Conservation (phyloP, 2,888 invertebrate species). For the Agriopis marginaria region DNA sequence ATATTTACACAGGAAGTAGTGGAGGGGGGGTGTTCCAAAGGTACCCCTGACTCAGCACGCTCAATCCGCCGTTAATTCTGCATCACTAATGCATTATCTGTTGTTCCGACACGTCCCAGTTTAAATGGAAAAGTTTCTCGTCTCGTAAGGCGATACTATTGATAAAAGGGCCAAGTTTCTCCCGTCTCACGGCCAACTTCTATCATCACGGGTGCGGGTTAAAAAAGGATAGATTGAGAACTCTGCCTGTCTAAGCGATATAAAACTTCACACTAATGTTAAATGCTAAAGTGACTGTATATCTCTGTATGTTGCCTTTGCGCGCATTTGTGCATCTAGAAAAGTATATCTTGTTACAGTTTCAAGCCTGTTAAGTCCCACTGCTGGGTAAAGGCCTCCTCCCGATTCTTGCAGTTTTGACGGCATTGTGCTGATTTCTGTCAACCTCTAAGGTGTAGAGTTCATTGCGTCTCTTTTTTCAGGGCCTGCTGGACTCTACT, state of each 20-base stretch:
- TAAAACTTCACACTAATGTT: neutral
- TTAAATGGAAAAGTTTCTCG: slow-evolving; percentile 44
- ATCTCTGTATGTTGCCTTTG: no score
- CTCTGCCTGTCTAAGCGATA: neutral
- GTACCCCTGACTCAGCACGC: neutral
- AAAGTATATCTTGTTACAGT: no score
- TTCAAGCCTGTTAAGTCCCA: no score
- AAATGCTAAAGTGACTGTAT: neutral
- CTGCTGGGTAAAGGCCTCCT: no score
- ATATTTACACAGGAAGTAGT: no score
- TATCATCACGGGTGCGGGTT: slow-evolving; percentile 20
- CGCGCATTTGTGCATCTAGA: no score
- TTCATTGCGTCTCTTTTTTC: no score
- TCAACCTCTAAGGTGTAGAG: no score
- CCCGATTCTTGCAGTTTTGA: no score
- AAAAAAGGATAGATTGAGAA: neutral
- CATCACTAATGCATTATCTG: slow-evolving; percentile 38
- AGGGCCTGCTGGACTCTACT: no score
- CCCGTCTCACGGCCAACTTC: slow-evolving; percentile 23
- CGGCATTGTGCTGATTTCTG: no score
- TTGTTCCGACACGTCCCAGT: slow-evolving; percentile 28
- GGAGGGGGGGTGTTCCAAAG: no score
- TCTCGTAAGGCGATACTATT: slow-evolving; percentile 43
- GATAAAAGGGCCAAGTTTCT: slow-evolving; percentile 34
- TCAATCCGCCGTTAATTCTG: slow-evolving; percentile 22